These are phyloP conservation scores for Xenopus borealis DNA, from an alignment of 2,113 vertebrate genomes.

Conservation along the genomic window DNA sequence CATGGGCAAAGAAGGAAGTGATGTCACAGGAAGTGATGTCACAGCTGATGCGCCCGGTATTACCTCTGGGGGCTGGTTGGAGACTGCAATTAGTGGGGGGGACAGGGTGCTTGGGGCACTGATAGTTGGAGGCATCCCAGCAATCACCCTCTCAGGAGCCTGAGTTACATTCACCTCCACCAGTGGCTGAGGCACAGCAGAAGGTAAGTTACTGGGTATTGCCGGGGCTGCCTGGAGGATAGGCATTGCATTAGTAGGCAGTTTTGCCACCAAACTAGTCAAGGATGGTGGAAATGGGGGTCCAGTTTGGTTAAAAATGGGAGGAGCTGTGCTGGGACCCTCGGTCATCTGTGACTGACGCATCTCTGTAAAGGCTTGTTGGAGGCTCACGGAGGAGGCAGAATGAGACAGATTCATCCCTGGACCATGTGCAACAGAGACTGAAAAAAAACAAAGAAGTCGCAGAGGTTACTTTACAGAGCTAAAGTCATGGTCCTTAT, in stretches of 20 bases:
- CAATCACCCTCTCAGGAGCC: slow-evolving; percentile 21
- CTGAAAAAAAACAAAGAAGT: slow-evolving; percentile 52
- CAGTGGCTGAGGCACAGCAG: slow-evolving; percentile 53
- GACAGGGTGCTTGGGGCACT: slow-evolving; percentile 58
- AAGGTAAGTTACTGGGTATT: slow-evolving; percentile 47
- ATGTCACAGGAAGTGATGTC: slow-evolving; percentile 52
- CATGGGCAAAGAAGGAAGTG: slow-evolving; percentile 55
- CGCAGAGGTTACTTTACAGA: too few species aligned
- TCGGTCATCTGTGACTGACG: slow-evolving; percentile 70
- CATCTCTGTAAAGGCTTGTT: slow-evolving; percentile 89
- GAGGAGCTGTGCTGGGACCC: slow-evolving; percentile 90
- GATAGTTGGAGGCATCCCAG: slow-evolving; percentile 51
- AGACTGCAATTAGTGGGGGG: slow-evolving; percentile 56
- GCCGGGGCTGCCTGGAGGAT: slow-evolving; percentile 53
- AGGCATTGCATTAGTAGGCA: slow-evolving; percentile 47
- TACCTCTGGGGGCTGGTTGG: slow-evolving; percentile 49
- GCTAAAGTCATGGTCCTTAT: too few species aligned
- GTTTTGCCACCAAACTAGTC: slow-evolving; percentile 50
- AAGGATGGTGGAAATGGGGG: slow-evolving; percentile 64
- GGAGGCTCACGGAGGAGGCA: slow-evolving; percentile 83
- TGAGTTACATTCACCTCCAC: slow-evolving; percentile 49
- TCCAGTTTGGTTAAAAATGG: slow-evolving; percentile 73
- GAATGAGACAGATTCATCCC: slow-evolving; percentile 84
- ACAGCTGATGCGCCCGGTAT: slow-evolving; percentile 54
- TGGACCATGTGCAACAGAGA: slow-evolving; percentile 62